A percentile compares a stretch with the other conserved stretches of the same genome.
phyloP scores from a whole-genome alignment of 1,140 invertebrate species.

The Caenorhabditis briggsae region DNA sequence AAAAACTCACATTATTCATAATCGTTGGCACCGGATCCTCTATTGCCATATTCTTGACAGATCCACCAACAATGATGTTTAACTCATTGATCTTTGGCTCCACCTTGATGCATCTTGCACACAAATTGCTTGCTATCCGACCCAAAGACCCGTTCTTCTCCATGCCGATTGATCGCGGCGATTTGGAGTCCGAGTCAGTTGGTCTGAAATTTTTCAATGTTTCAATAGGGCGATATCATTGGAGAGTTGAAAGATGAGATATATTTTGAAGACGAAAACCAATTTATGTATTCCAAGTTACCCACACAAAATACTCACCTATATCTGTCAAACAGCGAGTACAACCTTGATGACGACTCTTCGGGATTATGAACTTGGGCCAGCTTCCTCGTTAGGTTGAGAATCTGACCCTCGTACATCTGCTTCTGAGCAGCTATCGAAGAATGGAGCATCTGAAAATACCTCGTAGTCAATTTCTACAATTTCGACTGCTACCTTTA shows the following conservation, averaged over 20 bases:
- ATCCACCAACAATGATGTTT: slow-evolving; percentile 37
- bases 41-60: slow-evolving; percentile 19
- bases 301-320: background rate
- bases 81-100: slow-evolving; percentile 26
- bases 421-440: slow-evolving; percentile 45
- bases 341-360: slow-evolving; percentile 21
- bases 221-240: no score
- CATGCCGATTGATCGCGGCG: background rate
- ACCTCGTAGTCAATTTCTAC: no score
- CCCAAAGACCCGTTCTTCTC: background rate
- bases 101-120: slow-evolving; percentile 1
- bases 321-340: slow-evolving; percentile 9
- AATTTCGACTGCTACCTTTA: background rate
- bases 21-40: slow-evolving; percentile 21
- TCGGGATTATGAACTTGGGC: slow-evolving; percentile 24
- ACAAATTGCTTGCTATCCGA: background rate
- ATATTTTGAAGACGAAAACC: no score
- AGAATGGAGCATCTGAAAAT: slow-evolving; percentile 18
- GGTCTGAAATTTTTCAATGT: background rate
- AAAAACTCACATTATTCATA: slow-evolving; percentile 19
- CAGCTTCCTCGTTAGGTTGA: slow-evolving; percentile 17
- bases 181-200: slow-evolving; percentile 7
- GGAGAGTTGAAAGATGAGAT: no score
- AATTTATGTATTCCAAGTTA: no score
- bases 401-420: slow-evolving; percentile 41